Base-by-base conservation (phyloP, 2,797 vertebrate genomes). In the Tadarida brasiliensis region DNA sequence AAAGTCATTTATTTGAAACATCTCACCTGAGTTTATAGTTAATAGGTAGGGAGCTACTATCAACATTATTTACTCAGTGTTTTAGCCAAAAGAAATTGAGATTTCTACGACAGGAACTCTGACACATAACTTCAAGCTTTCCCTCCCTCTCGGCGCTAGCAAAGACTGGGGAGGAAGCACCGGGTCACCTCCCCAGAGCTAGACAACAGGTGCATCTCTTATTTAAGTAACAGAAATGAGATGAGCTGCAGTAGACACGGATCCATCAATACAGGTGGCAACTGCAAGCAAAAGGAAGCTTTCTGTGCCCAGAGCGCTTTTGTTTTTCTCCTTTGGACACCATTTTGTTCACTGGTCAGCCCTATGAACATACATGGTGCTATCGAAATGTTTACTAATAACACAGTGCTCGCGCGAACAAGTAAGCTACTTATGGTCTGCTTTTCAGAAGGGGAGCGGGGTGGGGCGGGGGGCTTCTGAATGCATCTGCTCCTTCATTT, bases 331-430 rank as follows among this genome's bases (percentile, higher is more conserved):
- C 57, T 51, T 67, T 61, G 33, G 47, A 80, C 24, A 68, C 22
- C 35, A 56, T 73, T 65, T 20, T 89, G 19, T 35, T 89, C 65
- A 85, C 26, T n/a, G 7, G 54, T 80, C 33, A 61, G 22, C 44
- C 24, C 67, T 74, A 10, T 49, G 63, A 91, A 92, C 68, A 11
- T 71, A 56, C 63, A 59, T 11, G 17, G 51, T 68, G 73, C 49
- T 93, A 33, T 24, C 10, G 3, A 96, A 95, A 91, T 78, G 89
- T 93, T 90, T 85, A 77, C 84, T 94, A 93, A 94, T 67, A 76
- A 33, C 65, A 63, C 92, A 96, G 86, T 86, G 96, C 59, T 86
- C 96, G 94, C 85, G 76, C 92, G 97, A 97, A 97, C 61, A 97
- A 97, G 95, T 67, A 93, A 94, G 77, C 76, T 89, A 71, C 83